These are phyloP conservation scores for Neosilurus mollespiculum DNA, from an alignment of 2,797 vertebrate genomes.

Conservation along the genomic window DNA sequence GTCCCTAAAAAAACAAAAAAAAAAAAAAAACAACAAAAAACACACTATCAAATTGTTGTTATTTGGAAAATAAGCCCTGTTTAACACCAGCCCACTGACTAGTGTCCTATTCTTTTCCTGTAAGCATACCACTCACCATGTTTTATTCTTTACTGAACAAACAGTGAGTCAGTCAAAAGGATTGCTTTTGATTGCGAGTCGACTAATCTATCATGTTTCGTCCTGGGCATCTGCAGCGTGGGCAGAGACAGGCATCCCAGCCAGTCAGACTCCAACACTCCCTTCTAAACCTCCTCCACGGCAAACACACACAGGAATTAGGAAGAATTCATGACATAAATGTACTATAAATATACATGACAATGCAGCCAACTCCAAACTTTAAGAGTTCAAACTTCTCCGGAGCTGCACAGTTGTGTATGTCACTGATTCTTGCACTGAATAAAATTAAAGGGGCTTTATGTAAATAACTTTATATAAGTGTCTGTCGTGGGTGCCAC, in stretches of 20 bases:
- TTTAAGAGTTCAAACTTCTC: not conserved
- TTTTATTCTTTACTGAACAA: not conserved
- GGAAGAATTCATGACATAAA: not conserved
- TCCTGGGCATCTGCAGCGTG: constrained; percentile 44
- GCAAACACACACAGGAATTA: constrained; percentile 28
- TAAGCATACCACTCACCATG: not conserved
- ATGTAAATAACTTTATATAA: too few species aligned
- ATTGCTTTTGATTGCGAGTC: constrained; percentile 10
- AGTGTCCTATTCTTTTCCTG: not conserved
- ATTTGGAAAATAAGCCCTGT: not conserved
- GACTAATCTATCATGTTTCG: constrained; percentile 11
- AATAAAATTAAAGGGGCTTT: not conserved
- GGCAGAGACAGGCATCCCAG: constrained; percentile 33
- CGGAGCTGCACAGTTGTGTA: not conserved
- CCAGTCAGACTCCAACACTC: constrained; percentile 30
- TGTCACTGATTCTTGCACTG: not conserved
- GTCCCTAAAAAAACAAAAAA: not conserved
- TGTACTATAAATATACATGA: not conserved
- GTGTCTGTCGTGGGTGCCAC: too few species aligned
- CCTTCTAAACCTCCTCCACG: constrained; percentile 49
- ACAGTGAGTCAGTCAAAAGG: constrained; percentile 25
- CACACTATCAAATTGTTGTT: not conserved
- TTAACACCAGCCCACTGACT: not conserved
- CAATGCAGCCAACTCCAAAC: not conserved
- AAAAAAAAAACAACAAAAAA: too few species aligned